Evolutionary conservation across 35 echinoderm and acorn worm species (phyloP), one percentile per base, ranked within the genome.

Genomic region (Eucidaris tribuloides): DNA sequence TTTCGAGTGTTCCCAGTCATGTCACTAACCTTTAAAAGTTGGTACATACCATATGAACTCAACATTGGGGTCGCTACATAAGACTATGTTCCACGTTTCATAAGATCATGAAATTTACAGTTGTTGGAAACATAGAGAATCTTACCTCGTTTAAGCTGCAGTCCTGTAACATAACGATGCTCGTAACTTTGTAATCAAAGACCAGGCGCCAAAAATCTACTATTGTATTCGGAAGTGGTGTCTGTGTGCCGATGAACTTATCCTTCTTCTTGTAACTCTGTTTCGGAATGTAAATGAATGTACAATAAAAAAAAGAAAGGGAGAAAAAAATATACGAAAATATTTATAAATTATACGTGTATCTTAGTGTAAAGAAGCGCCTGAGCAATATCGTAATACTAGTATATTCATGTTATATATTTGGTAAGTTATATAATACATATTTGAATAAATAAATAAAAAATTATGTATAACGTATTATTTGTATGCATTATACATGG

Each of bases 201-300:
- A 96, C 42, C 83, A 96, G 65, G 31, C 93, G 76, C 93, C 93
- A 96, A 39, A 96, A 96, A 58, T 96, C 93, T 42, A 87, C 33
- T 13, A 96, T 54, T 5, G 88, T 96, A 46, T 59, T 66, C 18
- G 41, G 42, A 36, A 94, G 46, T 4, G 91, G 91, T 58, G 68
- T 85, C 65, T 94, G 91, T 14, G 91, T 89, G 7, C 58, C 81
- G 17, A 94, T 46, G 45, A 89, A 94, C 56, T 46, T 79, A 20
- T 89, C 81, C 55, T 94, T 94, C 49, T 80, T 65, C 44, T 84
- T 79, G 34, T 84, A 84, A 24, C 76, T 82, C 93, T 96, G n/a
- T n/a, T n/a, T n/a, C n/a, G n/a, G n/a, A n/a, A n/a, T n/a, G n/a
- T n/a, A n/a, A n/a, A n/a, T n/a, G n/a, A n/a, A n/a, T n/a, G n/a